These are phyloP conservation scores for Takifugu bimaculatus DNA, from an alignment of 2,113 vertebrate genomes.

Conservation along the genomic window DNA sequence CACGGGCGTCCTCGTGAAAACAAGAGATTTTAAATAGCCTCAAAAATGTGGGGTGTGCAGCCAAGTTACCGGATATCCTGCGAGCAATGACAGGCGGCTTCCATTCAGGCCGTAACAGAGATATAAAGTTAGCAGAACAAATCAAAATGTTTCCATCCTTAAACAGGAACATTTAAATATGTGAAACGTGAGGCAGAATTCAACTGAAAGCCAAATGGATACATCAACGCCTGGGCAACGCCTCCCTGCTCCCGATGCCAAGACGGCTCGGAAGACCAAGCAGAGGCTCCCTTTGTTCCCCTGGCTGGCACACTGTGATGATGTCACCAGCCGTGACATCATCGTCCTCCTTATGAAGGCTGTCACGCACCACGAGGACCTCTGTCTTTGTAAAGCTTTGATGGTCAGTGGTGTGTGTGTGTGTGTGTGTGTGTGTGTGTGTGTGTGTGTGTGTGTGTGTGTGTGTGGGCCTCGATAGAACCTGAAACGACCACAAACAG, in stretches of 20 bases:
- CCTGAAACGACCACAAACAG: no score
- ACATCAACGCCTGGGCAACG: constrained; percentile 56
- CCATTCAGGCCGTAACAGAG: constrained; percentile 66
- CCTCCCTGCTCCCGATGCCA: constrained; percentile 48
- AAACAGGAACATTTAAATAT: constrained; percentile 65
- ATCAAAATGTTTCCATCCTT: constrained; percentile 67
- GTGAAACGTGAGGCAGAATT: constrained; percentile 63
- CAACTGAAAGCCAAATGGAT: constrained; percentile 62
- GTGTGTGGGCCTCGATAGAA: no score
- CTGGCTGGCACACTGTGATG: constrained; percentile 65
- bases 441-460: no score
- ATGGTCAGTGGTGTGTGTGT: constrained; percentile 25
- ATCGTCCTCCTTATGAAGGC: constrained; percentile 61
- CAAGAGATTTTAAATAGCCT: constrained; percentile 70
- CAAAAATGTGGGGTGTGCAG: constrained; percentile 65
- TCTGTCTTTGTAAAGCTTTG: constrained; percentile 59
- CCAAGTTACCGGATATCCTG: constrained; percentile 70
- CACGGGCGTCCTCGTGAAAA: constrained; percentile 65
- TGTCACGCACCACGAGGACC: constrained; percentile 51
- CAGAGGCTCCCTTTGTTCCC: constrained; percentile 61
- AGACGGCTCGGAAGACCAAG: constrained; percentile 48
- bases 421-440: no score
- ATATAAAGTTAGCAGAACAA: constrained; percentile 75
- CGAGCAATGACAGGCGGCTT: constrained; percentile 59
- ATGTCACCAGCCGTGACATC: constrained; percentile 64